Evolutionary conservation across 2,888 invertebrate species (phyloP), one percentile per base, ranked within the genome.

Genomic region (Idaea dimidiata): DNA sequence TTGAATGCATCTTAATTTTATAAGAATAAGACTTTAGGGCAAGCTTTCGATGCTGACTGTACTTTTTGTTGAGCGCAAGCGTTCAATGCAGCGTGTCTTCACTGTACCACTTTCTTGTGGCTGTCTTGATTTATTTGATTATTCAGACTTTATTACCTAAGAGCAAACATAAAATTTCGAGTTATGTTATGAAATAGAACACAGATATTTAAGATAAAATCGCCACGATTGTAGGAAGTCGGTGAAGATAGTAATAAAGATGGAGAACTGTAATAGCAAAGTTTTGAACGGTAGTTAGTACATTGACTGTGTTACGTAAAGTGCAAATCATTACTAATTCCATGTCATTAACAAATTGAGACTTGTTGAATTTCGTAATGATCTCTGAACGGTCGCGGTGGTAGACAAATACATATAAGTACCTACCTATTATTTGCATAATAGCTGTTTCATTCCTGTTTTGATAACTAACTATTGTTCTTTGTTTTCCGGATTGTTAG

Each of bases 41-140:
- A 56, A 18, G 18, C 2, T 16, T 56, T 17, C 16, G 54, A 31
- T 62, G 57, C 16, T 10, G 10, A 55, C 17, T 60, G 54, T 10
- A 3, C 18, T 43, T 54, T 17, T 14, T 60, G 53, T 64, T 62
- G 61, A 54, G 68, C 67, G 66, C 62, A 61, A 54, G 68, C 67
- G 66, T 72, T 68, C 66, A 66, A 72, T 76, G 72, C 70, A 72
- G 69, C 71, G 79, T 75, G 72, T 75, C 62, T 68, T 70, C 71
- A 76, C 78, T 79, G 75, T 69, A 70, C 74, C 70, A 74, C 68
- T 73, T 78, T 77, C 73, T 66, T 68, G 63, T 60, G 10, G 14
- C 10, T 43, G 43, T 43, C 43, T 64, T 67, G 65, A 70, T 71
- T 70, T 72, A 68, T 74, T 71, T 64, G 65, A 59, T 64, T 64